A percentile compares a stretch with the other conserved stretches of the same genome.
Evolutionary conservation across 2,113 vertebrate species (phyloP).

Genomic region (Rhinolophus sinicus): DNA sequence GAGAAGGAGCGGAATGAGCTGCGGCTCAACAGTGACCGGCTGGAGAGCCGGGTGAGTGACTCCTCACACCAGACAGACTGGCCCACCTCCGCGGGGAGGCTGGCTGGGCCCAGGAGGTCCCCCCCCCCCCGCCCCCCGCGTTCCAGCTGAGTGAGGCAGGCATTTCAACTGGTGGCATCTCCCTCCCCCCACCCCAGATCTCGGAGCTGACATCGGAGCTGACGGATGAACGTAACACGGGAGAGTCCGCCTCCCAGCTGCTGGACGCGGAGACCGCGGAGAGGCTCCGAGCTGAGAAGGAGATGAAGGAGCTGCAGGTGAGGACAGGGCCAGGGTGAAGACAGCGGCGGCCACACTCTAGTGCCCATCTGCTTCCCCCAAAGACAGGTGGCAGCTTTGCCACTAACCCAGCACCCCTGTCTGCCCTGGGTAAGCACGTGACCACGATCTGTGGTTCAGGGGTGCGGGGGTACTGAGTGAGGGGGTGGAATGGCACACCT

Average conservation of each 20-base stretch:
- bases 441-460: background rate
- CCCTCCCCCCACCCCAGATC: constrained; percentile 86
- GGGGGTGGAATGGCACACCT: background rate
- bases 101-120: background rate
- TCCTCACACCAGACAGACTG: background rate
- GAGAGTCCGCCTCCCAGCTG: constrained; percentile 97
- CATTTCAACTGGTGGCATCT: background rate
- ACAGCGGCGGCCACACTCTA: background rate
- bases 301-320: constrained; percentile 98
- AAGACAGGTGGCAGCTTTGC: background rate
- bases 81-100: background rate
- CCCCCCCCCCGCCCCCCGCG: rapidly evolving
- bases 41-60: constrained; percentile 93
- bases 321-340: background rate
- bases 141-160: constrained; percentile 20
- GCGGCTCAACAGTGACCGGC: constrained; percentile 94
- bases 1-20: constrained; percentile 97
- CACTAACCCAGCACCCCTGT: background rate
- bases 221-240: constrained; percentile 95
- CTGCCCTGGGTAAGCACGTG: background rate
- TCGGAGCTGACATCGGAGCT: constrained; percentile 97
- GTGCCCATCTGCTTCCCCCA: background rate
- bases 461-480: background rate
- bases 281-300: constrained; percentile 94
- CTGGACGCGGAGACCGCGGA: constrained; percentile 94